Evolutionary conservation across 2,113 vertebrate species (phyloP).

Genomic region (Rhombomys opimus): DNA sequence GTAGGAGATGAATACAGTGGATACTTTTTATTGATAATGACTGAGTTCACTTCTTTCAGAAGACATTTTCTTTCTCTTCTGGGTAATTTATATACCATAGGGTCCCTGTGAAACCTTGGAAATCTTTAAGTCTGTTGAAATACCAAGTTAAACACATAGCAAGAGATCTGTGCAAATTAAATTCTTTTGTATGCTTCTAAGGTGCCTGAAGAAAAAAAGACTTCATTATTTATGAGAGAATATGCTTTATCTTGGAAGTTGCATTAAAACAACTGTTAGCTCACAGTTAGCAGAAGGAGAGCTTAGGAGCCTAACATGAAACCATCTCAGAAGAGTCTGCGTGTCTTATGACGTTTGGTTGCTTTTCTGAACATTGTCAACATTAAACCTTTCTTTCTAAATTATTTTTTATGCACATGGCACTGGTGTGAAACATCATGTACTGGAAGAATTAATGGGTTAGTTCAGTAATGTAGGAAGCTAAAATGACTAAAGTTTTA

Average conservation of each 20-base stretch:
- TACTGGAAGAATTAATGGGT: slow-evolving; percentile 84
- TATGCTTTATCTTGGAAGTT: slow-evolving; percentile 86
- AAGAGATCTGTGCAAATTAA: slow-evolving; percentile 85
- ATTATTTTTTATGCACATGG: slow-evolving; percentile 77
- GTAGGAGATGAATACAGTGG: slow-evolving; percentile 85
- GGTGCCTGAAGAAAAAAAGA: slow-evolving; percentile 86
- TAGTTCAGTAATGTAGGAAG: slow-evolving; percentile 84
- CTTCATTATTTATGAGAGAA: slow-evolving; percentile 88
- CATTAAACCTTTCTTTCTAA: slow-evolving; percentile 79
- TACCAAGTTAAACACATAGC: slow-evolving; percentile 91
- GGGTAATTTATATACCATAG: slow-evolving; percentile 85
- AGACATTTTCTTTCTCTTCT: slow-evolving; percentile 86
- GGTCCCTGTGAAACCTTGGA: slow-evolving; percentile 87
- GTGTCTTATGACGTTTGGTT: slow-evolving; percentile 80
- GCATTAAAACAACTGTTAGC: slow-evolving; percentile 83
- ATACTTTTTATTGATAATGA: slow-evolving; percentile 87
- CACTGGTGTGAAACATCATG: slow-evolving; percentile 83
- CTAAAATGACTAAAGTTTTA: slow-evolving; percentile 84
- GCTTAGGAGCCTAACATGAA: slow-evolving; percentile 77
- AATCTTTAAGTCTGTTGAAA: slow-evolving; percentile 83
- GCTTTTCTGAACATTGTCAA: slow-evolving; percentile 84
- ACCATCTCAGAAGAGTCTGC: slow-evolving; percentile 82
- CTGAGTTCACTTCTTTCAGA: slow-evolving; percentile 84
- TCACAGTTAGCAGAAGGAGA: slow-evolving; percentile 82
- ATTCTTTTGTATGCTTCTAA: slow-evolving; percentile 81